Evolutionary conservation across 2,797 vertebrate genomes (phyloP).

Genomic region (Semotilus atromaculatus): DNA sequence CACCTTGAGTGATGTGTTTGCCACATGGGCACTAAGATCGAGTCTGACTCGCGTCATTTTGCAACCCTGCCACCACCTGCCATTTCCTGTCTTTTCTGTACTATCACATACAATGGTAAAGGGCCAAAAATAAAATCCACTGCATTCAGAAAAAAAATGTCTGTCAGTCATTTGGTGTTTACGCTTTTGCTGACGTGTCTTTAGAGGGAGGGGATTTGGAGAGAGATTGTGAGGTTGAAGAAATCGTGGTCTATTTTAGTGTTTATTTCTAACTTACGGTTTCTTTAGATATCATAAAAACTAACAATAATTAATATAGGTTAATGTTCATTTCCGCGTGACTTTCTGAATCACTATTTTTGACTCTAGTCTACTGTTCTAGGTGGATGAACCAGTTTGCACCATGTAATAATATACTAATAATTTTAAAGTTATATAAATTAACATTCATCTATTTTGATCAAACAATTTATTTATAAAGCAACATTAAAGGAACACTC

Average conservation of each 20-base stretch:
- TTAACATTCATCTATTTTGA: no score
- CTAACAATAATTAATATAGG: no score
- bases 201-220: background rate
- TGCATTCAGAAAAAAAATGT: background rate
- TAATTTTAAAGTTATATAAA: no score
- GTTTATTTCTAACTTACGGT: no score
- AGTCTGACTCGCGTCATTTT: background rate
- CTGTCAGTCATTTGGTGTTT: background rate
- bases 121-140: background rate
- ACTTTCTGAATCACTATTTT: no score
- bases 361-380: no score
- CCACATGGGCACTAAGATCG: background rate
- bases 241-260: background rate
- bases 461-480: no score
- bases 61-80: background rate
- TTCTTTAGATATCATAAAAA: background rate
- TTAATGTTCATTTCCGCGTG: no score
- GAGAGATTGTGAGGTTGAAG: background rate
- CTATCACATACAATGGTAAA: background rate
- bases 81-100: background rate
- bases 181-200: background rate
- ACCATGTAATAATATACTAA: no score
- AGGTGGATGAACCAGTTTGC: no score
- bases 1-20: constrained; percentile 5
- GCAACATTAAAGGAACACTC: no score